phyloP scores from a whole-genome alignment of 2,113 vertebrate genomes.

The Nanorana parkeri region DNA sequence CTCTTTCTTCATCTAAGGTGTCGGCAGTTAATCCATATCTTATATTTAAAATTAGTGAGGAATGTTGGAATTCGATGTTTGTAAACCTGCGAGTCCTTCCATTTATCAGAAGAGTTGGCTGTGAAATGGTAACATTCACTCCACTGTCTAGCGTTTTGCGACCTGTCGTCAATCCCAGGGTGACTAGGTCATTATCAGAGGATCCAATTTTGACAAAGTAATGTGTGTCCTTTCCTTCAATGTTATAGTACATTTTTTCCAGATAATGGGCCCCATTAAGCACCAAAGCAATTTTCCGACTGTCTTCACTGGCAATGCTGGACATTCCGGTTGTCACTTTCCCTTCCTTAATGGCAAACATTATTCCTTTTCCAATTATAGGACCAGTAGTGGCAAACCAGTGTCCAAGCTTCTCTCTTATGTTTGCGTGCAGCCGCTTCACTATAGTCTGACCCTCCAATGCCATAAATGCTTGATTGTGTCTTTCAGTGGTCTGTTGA shows the following conservation, averaged over 20 bases:
- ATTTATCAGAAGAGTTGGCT: slow-evolving; percentile 78
- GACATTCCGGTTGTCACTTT: slow-evolving; percentile 87
- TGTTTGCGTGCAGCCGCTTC: slow-evolving; percentile 82
- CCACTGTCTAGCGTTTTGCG: slow-evolving; percentile 91
- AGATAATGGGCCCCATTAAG: slow-evolving; percentile 93
- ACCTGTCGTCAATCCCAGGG: slow-evolving; percentile 88
- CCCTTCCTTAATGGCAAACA: slow-evolving; percentile 95
- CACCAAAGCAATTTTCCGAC: slow-evolving; percentile 90
- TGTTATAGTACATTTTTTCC: slow-evolving; percentile 94
- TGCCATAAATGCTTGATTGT: slow-evolving; percentile 97
- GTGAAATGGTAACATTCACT: slow-evolving; percentile 90
- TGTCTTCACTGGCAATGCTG: slow-evolving; percentile 90
- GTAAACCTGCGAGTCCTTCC: slow-evolving; percentile 94
- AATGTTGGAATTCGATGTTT: slow-evolving; percentile 88
- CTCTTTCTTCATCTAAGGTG: slow-evolving; percentile 93
- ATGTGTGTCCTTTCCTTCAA: slow-evolving; percentile 92
- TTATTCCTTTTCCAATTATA: slow-evolving; percentile 92
- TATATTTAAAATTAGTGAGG: slow-evolving; percentile 87
- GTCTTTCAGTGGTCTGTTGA: slow-evolving; percentile 93
- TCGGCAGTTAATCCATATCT: slow-evolving; percentile 91
- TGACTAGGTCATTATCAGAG: slow-evolving; percentile 88
- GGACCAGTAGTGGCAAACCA: slow-evolving; percentile 94
- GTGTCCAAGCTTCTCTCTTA: slow-evolving; percentile 90
- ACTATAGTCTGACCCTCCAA: slow-evolving; percentile 93
- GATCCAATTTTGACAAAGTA: slow-evolving; percentile 96